A percentile compares a stretch with the other conserved stretches of the same genome.
Conservation (phyloP, 1,140 invertebrate species). For the Rhagoletis zephyria region DNA sequence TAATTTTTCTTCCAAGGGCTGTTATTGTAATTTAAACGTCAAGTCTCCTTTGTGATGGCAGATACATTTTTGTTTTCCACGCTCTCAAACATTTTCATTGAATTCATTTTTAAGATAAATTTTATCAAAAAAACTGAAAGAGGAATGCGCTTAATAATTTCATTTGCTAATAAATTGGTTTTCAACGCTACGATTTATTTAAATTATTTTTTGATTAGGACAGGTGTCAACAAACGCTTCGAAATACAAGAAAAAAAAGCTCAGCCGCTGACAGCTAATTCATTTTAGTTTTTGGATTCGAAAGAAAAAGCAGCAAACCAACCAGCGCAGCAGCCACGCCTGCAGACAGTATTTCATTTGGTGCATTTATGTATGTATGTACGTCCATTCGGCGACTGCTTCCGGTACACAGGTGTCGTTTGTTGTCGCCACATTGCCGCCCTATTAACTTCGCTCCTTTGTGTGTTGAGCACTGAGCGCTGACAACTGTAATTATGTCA, state of each 20-base stretch:
- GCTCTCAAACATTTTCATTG: not conserved
- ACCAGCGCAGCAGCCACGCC: too few relatives aligned
- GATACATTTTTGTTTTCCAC: too few relatives aligned
- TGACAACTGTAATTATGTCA: conserved; percentile 40
- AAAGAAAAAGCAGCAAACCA: not conserved
- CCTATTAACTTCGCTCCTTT: not conserved
- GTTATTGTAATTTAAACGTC: too few relatives aligned
- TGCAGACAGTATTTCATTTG: not conserved
- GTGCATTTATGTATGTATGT: not conserved
- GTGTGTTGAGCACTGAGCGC: not conserved
- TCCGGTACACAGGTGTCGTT: not conserved
- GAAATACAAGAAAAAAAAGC: not conserved
- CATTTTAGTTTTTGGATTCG: not conserved
- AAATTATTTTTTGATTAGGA: not conserved
- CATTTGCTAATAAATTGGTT: not conserved
- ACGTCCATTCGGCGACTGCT: not conserved
- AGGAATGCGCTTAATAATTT: not conserved
- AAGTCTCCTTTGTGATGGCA: too few relatives aligned
- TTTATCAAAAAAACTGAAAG: not conserved
- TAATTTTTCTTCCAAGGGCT: too few relatives aligned
- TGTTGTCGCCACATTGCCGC: not conserved
- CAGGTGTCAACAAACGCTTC: conserved; percentile 18
- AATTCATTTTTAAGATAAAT: not conserved
- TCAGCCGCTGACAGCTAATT: conserved; percentile 35
- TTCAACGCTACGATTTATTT: not conserved